These are phyloP conservation scores for Nephila pilipes DNA, from an alignment of 1,140 invertebrate species.

Conservation along the genomic window DNA sequence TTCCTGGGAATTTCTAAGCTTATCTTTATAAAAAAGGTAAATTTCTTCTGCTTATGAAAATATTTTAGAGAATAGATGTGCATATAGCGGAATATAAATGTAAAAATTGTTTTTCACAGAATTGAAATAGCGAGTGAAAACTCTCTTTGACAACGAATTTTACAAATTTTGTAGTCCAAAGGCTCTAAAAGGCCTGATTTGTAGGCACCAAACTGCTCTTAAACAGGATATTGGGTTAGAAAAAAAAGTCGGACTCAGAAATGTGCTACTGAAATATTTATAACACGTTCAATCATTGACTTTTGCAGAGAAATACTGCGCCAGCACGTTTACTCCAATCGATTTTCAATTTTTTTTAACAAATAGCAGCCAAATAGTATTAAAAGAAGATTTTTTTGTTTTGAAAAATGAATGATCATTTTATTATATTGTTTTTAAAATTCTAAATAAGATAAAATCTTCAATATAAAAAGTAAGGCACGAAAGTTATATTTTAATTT, in stretches of 20 bases:
- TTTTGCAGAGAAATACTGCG: background rate
- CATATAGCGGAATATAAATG: background rate
- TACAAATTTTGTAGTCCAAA: background rate
- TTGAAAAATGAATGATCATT: no score
- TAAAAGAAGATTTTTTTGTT: no score
- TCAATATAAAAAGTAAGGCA: no score
- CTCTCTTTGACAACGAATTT: background rate
- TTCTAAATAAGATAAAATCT: no score
- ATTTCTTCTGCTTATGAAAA: background rate
- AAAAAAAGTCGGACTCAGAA: background rate
- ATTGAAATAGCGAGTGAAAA: background rate
- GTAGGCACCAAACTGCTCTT: background rate
- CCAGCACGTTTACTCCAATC: background rate
- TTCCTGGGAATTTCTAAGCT: no score
- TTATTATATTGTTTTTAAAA: no score
- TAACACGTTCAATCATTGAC: conserved; percentile 44
- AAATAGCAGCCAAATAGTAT: no score
- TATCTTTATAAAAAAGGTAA: background rate
- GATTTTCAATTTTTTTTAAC: conserved; percentile 11
- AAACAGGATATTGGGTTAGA: background rate
- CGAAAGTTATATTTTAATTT: no score
- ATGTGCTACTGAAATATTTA: conserved; percentile 46
- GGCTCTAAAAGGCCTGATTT: background rate
- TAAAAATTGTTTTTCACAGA: no score
- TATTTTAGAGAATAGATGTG: background rate